phyloP scores from a whole-genome alignment of 1,140 invertebrate genomes.

The Chironomus striatipennis region DNA sequence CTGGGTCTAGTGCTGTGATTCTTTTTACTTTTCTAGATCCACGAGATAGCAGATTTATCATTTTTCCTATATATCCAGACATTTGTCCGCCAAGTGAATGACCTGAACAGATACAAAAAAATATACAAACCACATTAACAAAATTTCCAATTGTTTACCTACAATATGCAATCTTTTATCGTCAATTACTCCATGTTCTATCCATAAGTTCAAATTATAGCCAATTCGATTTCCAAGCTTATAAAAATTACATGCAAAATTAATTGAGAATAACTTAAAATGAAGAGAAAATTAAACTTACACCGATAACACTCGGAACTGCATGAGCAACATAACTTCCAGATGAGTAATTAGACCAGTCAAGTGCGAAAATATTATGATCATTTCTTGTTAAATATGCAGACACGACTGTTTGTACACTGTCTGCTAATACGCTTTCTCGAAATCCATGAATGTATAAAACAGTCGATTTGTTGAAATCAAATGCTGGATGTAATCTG shows the following conservation, averaged over 20 bases:
- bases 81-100: constrained; percentile 38
- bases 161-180: constrained; percentile 34
- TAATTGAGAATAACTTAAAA: neutral
- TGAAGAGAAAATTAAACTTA: neutral
- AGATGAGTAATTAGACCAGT: constrained; percentile 27
- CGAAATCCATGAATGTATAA: constrained; percentile 26
- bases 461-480: neutral
- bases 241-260: constrained; percentile 20
- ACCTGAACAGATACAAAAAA: neutral
- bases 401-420: constrained; percentile 21
- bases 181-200: constrained; percentile 28
- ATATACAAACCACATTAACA: neutral
- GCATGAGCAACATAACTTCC: constrained; percentile 25
- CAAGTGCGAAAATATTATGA: constrained; percentile 30
- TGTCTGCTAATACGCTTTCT: constrained; percentile 20
- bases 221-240: neutral
- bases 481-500: neutral
- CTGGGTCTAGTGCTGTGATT: constrained; percentile 10
- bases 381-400: constrained; percentile 28
- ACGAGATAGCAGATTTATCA: neutral
- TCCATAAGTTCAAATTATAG: neutral
- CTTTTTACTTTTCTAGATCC: neutral
- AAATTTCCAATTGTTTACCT: constrained; percentile 26
- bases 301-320: constrained; percentile 21
- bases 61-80: constrained; percentile 34